Percentiles rank a stretch among this genome's conserved stretches.
Evolutionary conservation across 64 coral and sea anemone species (phyloP).

Genomic region (Montipora cactus): DNA sequence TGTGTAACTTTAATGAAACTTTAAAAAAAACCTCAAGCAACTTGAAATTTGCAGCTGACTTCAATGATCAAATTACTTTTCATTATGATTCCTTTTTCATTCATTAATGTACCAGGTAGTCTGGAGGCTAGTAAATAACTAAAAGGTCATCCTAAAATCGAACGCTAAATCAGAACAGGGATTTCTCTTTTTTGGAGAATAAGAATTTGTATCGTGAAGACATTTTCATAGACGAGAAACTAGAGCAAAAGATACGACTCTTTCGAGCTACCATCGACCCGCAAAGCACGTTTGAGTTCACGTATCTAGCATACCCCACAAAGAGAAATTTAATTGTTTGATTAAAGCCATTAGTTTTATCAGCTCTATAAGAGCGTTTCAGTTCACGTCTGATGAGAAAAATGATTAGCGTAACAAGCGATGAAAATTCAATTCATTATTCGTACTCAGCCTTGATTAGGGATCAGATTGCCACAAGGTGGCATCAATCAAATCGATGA

Average conservation of each 20-base stretch:
- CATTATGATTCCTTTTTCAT: constrained; percentile 13
- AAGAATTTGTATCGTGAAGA: background rate
- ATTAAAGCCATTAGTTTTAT: constrained; percentile 66
- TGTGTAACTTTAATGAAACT: constrained; percentile 50
- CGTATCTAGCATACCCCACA: constrained; percentile 6
- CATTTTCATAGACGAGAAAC: background rate
- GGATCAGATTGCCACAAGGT: background rate
- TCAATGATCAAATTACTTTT: constrained; percentile 21
- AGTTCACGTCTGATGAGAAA: background rate
- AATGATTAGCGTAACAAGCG: constrained; percentile 13
- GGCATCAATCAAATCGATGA: constrained; percentile 30
- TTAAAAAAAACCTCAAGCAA: constrained; percentile 14
- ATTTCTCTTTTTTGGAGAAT: background rate
- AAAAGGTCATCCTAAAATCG: background rate
- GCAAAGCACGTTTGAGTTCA: background rate
- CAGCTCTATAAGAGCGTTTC: constrained; percentile 40
- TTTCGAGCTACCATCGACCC: background rate
- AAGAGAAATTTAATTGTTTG: constrained; percentile 53
- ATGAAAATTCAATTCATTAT: constrained; percentile 44
- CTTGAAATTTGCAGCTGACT: constrained; percentile 1
- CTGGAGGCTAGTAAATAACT: background rate
- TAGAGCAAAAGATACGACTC: background rate
- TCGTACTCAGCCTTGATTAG: background rate
- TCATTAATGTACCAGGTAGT: constrained; percentile 18
- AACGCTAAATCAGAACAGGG: background rate